Base-by-base conservation (phyloP, 1,140 invertebrate genomes). In the Anastrepha ludens region DNA sequence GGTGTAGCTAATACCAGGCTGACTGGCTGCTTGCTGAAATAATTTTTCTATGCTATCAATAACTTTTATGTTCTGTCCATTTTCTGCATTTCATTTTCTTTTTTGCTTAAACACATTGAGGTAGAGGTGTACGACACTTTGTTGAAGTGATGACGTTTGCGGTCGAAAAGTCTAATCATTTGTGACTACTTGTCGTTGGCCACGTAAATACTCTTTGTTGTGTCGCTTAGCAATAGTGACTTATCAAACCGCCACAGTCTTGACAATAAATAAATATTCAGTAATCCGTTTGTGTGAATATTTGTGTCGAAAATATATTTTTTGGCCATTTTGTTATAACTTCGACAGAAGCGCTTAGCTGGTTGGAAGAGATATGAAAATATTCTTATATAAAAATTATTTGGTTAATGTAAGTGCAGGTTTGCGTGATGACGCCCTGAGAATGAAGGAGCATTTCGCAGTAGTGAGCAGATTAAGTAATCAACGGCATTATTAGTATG, bases 11-110 rank as follows among this genome's bases (percentile, higher is more conserved):
- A 9, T 29, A 41, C 13, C 67, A 74, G 67, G 17, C 67, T 74
- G 67, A 74, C 67, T 74, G 67, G 41, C 67, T 44, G 67, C 67
- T 17, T 41, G 64, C 41, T 17, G 41, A 6, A 74, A 74, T 44
- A 17, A 74, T 44, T 44, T 44, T 67, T 13, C 64, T 20, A 29
- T 11, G 29, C 64, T 29, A 29, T 29, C 29, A 39, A 29, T 67
- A 29, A 20, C 64, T 67, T 39, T 67, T 67, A 4, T 67, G 20
- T 64, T 64, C 9, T 67, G 65, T 20, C 29, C 29, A 29, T 29
- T 29, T 62, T 9, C 17, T 62, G 9, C 4, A 13, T 47, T 5
- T 15, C 11, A 44, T 74, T 74, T 44, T 17, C 17, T n/a, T 39
- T 44, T 47, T 74, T 44, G 7, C 67, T 15, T 6, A 44, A 13